Evolutionary conservation across 2,797 vertebrate species (phyloP).

Genomic region (Chlorospingus semifuscus): DNA sequence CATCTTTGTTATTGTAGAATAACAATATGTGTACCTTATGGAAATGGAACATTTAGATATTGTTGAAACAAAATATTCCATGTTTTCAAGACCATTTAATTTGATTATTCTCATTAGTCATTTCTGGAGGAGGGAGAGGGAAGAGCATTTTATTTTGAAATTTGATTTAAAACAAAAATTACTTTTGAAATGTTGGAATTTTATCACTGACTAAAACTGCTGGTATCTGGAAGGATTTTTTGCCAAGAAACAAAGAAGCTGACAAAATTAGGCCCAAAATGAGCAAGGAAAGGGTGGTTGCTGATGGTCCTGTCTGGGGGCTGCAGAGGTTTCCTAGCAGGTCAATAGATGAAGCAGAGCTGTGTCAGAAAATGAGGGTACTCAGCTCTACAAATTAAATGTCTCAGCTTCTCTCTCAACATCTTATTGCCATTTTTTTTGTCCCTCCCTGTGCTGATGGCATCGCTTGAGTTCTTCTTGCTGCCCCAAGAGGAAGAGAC

Average conservation of each 20-base stretch:
- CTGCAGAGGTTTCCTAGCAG: neutral
- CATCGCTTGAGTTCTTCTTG: neutral
- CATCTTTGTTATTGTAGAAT: neutral
- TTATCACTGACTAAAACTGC: neutral
- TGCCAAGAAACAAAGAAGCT: neutral
- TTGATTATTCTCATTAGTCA: neutral
- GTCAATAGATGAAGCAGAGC: neutral
- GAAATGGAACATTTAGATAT: neutral
- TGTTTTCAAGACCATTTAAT: neutral
- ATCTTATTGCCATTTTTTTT: neutral
- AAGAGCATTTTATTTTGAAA: neutral
- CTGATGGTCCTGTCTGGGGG: neutral
- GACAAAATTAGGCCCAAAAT: neutral
- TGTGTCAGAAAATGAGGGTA: neutral
- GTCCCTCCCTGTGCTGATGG: neutral
- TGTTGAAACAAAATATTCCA: neutral
- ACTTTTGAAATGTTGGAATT: neutral
- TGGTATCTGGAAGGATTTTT: neutral
- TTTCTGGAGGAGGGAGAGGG: neutral
- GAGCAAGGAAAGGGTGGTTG: neutral
- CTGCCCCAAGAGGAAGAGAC: rapidly evolving
- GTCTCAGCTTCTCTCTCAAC: neutral
- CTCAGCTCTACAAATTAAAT: neutral
- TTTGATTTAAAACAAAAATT: neutral
- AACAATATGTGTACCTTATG: neutral